Conservation (phyloP, 2,113 vertebrate species). For the Clarias magur region DNA sequence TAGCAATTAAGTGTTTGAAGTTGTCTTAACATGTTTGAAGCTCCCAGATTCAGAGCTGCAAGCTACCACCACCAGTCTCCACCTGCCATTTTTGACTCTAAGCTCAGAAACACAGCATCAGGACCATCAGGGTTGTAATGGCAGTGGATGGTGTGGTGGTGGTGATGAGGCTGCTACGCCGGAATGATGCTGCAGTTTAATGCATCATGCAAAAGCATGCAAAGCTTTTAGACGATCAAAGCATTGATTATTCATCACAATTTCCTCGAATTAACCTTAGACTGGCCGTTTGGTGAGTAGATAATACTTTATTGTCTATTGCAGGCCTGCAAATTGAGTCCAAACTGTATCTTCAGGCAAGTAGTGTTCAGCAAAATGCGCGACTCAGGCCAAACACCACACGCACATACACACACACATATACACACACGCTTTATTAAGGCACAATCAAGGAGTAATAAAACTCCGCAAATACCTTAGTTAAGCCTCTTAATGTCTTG, state of each 20-base stretch:
- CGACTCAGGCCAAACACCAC: conserved; percentile 7
- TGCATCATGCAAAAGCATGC: background rate
- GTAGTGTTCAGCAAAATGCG: background rate
- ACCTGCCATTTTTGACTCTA: background rate
- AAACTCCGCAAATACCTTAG: conserved; percentile 34
- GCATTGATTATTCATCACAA: background rate
- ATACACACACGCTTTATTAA: background rate
- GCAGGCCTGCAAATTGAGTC: background rate
- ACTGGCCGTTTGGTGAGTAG: background rate
- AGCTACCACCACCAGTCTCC: background rate
- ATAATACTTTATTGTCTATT: background rate
- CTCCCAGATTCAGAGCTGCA: background rate
- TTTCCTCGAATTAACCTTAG: background rate
- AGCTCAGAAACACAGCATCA: background rate
- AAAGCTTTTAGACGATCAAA: background rate
- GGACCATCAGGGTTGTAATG: background rate
- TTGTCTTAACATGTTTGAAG: background rate
- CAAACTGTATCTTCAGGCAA: conserved; percentile 6
- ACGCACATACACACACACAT: background rate
- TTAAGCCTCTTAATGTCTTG: conserved; percentile 40
- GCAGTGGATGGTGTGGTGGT: background rate
- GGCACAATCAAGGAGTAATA: background rate
- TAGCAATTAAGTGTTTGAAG: background rate
- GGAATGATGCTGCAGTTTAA: conserved; percentile 32
- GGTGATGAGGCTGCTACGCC: background rate